Evolutionary conservation across 2,113 vertebrate genomes (phyloP).

Genomic region (Callaeas wilsoni): DNA sequence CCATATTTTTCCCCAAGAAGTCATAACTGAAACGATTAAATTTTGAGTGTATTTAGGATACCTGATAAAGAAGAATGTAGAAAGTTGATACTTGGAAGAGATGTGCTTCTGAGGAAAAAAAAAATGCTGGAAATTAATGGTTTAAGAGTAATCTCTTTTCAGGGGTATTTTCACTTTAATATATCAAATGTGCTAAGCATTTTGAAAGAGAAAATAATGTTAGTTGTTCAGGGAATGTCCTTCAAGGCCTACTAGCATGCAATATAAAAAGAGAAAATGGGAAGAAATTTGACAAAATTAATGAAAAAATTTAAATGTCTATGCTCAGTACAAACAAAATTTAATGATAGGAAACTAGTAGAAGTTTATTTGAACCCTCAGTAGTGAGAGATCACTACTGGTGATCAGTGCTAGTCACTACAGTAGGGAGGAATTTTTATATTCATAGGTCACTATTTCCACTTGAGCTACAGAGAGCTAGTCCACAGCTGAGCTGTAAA

Average conservation of each 20-base stretch:
- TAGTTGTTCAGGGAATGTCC: not conserved
- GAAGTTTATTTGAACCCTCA: not conserved
- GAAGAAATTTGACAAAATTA: not conserved
- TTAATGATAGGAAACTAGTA: not conserved
- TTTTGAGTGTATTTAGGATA: not conserved
- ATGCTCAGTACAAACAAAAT: not conserved
- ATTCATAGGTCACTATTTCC: not conserved
- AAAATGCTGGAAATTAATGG: not conserved
- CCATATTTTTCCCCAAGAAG: not conserved
- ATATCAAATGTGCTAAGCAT: not conserved
- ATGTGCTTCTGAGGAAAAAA: not conserved
- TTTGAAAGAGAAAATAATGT: not conserved
- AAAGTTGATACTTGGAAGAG: not conserved
- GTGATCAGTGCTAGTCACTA: not conserved
- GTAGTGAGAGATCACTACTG: not conserved
- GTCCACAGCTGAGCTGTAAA: not conserved
- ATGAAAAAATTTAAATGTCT: not conserved
- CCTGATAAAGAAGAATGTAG: not conserved
- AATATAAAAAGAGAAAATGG: not conserved
- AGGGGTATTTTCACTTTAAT: not conserved
- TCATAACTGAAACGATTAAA: not conserved
- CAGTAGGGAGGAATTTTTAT: not conserved
- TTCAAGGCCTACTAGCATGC: not conserved
- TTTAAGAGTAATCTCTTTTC: not conserved
- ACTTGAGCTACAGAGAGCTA: not conserved